A percentile compares a stretch with the other conserved stretches of the same genome.
Evolutionary conservation across 2,113 vertebrate species (phyloP).

Genomic region (Salvelinus namaycush): DNA sequence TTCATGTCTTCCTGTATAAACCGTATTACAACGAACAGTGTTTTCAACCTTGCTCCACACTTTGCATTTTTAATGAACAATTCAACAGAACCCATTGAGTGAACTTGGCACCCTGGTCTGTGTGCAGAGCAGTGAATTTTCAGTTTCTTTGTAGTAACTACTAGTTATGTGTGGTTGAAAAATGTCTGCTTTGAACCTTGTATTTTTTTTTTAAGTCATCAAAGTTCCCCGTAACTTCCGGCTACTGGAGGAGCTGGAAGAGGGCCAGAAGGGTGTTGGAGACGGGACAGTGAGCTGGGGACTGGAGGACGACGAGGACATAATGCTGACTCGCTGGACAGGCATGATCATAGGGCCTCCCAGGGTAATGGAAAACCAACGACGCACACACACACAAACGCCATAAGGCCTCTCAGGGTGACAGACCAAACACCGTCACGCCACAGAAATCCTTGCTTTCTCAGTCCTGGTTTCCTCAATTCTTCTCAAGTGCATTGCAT

Average conservation of each 20-base stretch:
- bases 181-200: conserved; percentile 1
- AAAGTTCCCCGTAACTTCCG: conserved; percentile 98
- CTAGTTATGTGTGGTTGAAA: not conserved
- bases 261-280: conserved; percentile 95
- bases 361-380: conserved; percentile 79
- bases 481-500: too few relatives aligned
- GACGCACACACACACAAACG: too few relatives aligned
- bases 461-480: too few relatives aligned
- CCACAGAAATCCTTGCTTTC: too few relatives aligned
- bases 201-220: conserved; percentile 72
- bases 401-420: too few relatives aligned
- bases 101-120: too few relatives aligned
- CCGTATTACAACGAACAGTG: too few relatives aligned
- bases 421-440: too few relatives aligned
- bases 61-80: not conserved
- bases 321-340: conserved; percentile 94
- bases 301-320: conserved; percentile 92
- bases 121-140: too few relatives aligned
- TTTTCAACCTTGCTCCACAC: not conserved
- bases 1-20: not conserved
- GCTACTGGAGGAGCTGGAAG: conserved; percentile 97
- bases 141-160: too few relatives aligned
- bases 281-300: conserved; percentile 99
- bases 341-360: conserved; percentile 96
- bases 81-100: not conserved